A percentile compares a stretch with the other conserved stretches of the same genome.
phyloP scores from a whole-genome alignment of 2,113 vertebrate species.

The Ginglymostoma cirratum region DNA sequence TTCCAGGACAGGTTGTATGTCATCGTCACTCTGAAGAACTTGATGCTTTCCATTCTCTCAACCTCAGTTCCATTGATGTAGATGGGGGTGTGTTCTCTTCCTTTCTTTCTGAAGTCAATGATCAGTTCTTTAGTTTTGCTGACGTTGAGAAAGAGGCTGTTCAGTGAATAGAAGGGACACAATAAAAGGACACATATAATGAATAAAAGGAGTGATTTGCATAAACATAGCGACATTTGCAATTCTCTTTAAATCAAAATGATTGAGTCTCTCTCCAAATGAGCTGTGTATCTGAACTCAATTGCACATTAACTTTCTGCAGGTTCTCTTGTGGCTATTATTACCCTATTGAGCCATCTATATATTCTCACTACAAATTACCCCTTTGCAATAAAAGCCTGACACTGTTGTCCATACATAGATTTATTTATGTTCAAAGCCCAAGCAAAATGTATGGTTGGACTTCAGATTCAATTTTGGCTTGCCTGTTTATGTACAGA shows the following conservation, averaged over 20 bases:
- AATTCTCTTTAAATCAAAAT: not conserved
- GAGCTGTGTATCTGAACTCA: not conserved
- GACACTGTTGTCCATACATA: not conserved
- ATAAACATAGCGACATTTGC: not conserved
- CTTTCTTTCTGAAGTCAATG: no score
- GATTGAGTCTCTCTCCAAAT: not conserved
- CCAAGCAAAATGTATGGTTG: not conserved
- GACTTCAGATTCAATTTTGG: not conserved
- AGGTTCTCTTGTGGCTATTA: not conserved
- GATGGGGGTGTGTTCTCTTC: no score
- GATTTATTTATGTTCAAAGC: not conserved
- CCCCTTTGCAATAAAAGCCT: not conserved
- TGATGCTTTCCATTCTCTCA: no score
- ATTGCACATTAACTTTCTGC: not conserved
- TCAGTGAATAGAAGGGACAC: not conserved
- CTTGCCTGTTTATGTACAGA: not conserved
- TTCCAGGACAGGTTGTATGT: no score
- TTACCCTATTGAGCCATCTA: not conserved
- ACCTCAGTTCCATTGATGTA: no score
- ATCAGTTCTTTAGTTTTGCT: no score
- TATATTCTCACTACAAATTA: not conserved
- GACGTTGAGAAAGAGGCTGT: no score
- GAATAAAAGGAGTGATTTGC: not conserved
- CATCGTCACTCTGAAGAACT: no score
- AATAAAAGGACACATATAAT: no score